Evolutionary conservation across 2,888 invertebrate genomes (phyloP).

Genomic region (Eupeodes luniger): DNA sequence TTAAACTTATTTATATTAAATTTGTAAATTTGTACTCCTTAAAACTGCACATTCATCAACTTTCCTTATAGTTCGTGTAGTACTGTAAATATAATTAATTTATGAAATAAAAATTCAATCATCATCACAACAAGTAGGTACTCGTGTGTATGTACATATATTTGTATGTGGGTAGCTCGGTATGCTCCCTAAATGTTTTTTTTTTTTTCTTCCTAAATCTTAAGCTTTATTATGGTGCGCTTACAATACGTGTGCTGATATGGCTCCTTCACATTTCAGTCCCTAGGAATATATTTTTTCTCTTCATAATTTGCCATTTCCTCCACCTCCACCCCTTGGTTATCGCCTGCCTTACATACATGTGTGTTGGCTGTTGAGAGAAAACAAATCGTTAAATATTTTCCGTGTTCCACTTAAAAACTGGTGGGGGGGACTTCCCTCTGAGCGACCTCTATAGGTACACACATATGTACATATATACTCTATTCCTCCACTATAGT

Average conservation of each 20-base stretch:
- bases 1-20: too few species aligned
- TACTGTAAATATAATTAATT: conserved; percentile 23
- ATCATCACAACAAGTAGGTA: conserved; percentile 26
- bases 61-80: too few species aligned
- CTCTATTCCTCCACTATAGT: conserved; percentile 44
- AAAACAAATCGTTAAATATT: conserved; percentile 68
- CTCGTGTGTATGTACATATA: neutral
- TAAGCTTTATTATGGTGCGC: conserved; percentile 13
- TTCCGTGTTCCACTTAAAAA: conserved; percentile 62
- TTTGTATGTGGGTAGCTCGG: too few species aligned
- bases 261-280: conserved; percentile 26
- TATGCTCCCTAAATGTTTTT: neutral
- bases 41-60: too few species aligned
- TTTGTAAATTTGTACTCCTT: too few species aligned
- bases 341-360: conserved; percentile 8
- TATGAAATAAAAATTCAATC: conserved; percentile 38
- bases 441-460: conserved; percentile 1
- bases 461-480: neutral
- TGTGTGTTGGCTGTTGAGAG: conserved; percentile 33
- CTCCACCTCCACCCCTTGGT: too few species aligned
- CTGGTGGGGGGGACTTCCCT: conserved; percentile 17
- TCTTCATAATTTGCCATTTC: conserved; percentile 3
- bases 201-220: conserved; percentile 7
- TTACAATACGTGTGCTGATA: conserved; percentile 16
- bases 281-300: conserved; percentile 16